Conservation (phyloP, 2,113 vertebrate species). For the Mobula hypostoma region DNA sequence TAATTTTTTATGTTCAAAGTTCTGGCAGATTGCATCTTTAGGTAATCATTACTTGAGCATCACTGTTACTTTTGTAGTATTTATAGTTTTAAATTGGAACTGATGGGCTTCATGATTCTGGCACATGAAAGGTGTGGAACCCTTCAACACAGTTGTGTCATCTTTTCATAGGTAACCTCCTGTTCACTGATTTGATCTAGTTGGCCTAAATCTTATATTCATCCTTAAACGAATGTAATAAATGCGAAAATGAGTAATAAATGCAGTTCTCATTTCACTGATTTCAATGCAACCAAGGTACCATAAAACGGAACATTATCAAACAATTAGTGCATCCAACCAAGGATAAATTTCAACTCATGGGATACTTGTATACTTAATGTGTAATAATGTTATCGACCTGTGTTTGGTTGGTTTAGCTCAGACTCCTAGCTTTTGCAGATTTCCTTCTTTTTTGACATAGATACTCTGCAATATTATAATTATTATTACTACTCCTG, state of each 20-base stretch:
- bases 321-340: too few species aligned
- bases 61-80: not conserved
- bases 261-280: too few species aligned
- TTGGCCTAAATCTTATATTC: not conserved
- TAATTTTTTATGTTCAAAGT: not conserved
- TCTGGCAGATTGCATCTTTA: not conserved
- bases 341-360: too few species aligned
- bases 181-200: not conserved
- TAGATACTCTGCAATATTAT: not conserved
- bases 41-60: not conserved
- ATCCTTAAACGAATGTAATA: too few species aligned
- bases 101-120: not conserved
- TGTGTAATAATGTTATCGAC: not conserved
- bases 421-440: not conserved
- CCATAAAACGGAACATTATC: too few species aligned
- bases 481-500: not conserved
- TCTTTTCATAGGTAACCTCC: too few species aligned
- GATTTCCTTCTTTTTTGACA: not conserved
- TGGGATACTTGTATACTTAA: not conserved
- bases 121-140: not conserved
- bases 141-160: not conserved
- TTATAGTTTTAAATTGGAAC: not conserved
- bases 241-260: too few species aligned
- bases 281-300: too few species aligned
- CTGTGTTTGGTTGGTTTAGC: not conserved